These are phyloP conservation scores for Morpho achilles DNA, from an alignment of 2,888 invertebrate species.

Conservation along the genomic window DNA sequence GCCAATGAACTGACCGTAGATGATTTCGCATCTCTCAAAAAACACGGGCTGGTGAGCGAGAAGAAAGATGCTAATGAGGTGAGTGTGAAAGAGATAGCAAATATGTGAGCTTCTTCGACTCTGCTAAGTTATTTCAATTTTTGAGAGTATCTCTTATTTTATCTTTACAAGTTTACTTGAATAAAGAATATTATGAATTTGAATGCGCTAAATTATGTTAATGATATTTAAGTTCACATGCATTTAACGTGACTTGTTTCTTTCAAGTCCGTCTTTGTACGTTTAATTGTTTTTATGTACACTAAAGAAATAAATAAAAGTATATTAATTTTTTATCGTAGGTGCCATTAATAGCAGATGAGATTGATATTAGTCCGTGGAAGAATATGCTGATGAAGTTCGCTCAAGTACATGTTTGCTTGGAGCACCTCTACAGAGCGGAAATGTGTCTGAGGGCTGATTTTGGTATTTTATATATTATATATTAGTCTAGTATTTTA, in stretches of 20 bases:
- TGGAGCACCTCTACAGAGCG: conserved; percentile 67
- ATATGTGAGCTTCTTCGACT: not conserved
- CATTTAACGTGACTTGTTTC: too few species aligned
- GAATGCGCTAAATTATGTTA: too few species aligned
- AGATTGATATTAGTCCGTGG: conserved; percentile 73
- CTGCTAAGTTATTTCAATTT: too few species aligned
- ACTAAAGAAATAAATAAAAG: too few species aligned
- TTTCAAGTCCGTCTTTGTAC: too few species aligned
- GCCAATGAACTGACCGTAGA: conserved; percentile 64
- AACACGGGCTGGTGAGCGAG: conserved; percentile 61
- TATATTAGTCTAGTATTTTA: too few species aligned
- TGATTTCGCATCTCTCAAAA: conserved; percentile 69
- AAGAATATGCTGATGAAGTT: conserved; percentile 68
- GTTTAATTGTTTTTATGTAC: too few species aligned
- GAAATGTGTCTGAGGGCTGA: conserved; percentile 61
- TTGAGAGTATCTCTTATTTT: too few species aligned
- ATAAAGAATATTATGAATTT: too few species aligned
- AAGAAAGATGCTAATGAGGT: conserved; percentile 68
- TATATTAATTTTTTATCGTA: conserved; percentile 23
- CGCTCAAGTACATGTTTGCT: conserved; percentile 68
- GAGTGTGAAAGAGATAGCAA: conserved; percentile 4
- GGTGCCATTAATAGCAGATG: conserved; percentile 71
- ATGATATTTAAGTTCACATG: too few species aligned
- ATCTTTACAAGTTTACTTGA: too few species aligned
- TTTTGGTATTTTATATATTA: conserved; percentile 49